A percentile compares a stretch with the other conserved stretches of the same genome.
These are phyloP conservation scores for Podarcis cretensis DNA, from an alignment of 2,113 vertebrate genomes.

Conservation along the genomic window DNA sequence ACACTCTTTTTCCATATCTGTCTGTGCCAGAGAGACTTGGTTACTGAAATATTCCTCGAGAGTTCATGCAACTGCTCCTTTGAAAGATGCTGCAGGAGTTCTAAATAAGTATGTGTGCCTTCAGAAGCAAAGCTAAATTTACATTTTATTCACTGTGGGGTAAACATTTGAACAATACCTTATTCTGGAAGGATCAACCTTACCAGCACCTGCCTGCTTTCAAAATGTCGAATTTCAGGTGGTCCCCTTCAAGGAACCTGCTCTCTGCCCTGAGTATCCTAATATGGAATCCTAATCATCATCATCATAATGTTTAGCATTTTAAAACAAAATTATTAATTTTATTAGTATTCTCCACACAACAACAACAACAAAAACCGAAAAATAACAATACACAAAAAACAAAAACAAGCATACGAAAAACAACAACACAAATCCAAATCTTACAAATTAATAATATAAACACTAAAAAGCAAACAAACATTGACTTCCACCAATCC, in stretches of 20 bases:
- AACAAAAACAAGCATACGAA: no score
- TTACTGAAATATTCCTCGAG: slow-evolving; percentile 51
- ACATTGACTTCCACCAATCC: no score
- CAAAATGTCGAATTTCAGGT: no score
- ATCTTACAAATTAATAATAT: no score
- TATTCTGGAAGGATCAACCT: background rate
- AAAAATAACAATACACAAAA: no score
- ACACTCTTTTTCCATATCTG: slow-evolving; percentile 9
- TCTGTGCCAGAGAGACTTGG: slow-evolving; percentile 38
- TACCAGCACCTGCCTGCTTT: background rate
- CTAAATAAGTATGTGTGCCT: background rate
- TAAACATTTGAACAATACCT: background rate
- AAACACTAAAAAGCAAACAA: no score
- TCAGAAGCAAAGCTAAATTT: background rate
- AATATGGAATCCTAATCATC: background rate
- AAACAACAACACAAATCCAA: no score
- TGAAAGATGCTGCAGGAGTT: background rate
- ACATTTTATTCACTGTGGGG: background rate
- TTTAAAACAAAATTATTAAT: background rate
- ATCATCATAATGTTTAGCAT: background rate
- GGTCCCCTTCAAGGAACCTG: background rate
- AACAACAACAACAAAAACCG: no score
- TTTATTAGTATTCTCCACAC: no score
- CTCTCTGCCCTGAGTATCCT: background rate
- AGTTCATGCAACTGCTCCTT: slow-evolving; percentile 17